Evolutionary conservation across 2,797 vertebrate species (phyloP), one percentile per base, ranked within the genome.

Genomic region (Typhlichthys subterraneus): DNA sequence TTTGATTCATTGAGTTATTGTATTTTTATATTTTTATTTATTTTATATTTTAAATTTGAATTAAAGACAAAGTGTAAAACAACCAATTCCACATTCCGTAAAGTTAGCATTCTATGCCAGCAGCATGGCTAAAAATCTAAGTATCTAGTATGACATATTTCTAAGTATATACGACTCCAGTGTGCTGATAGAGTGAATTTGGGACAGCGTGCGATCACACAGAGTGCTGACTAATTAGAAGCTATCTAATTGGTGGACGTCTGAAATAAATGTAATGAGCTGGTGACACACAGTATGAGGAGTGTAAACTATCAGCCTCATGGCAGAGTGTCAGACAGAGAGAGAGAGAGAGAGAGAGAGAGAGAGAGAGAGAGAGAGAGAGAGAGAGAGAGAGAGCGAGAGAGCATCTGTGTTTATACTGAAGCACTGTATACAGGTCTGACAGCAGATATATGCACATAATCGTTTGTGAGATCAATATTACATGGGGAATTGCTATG

Each of bases 141-240:
- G 23, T 23, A 23, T 8, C 33, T 38, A 38, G 33, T 23, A 23
- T 33, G 53, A 29, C 3, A 31, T 7, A 19, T 7, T n/a, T 55
- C 53, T 29, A 31, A 55, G 60, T 70, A 76, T 52, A 19, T 66
- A 14, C 51, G 38, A 61, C 60, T 72, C 68, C 53, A 38, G 45
- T 1, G 63, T 51, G 78, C 17, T 79, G 84, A 88, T 55, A 62
- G 81, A 75, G 19, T 50, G 29, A 68, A 65, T 79, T 75, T 53
- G 11, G 65, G 69, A 71, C 72, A 82, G 86, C 84, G 82, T 49
- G 72, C 53, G 70, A 70, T 76, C 63, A 69, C 46, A 75, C 69
- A 82, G 83, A 82, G 79, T 85, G 85, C 88, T 90, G 91, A 91
- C 90, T 91, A 91, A 89, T 87, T 87, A 85, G 77, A 80, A 87